These are phyloP conservation scores for Psophia crepitans DNA, from an alignment of 2,113 vertebrate genomes.

Conservation along the genomic window DNA sequence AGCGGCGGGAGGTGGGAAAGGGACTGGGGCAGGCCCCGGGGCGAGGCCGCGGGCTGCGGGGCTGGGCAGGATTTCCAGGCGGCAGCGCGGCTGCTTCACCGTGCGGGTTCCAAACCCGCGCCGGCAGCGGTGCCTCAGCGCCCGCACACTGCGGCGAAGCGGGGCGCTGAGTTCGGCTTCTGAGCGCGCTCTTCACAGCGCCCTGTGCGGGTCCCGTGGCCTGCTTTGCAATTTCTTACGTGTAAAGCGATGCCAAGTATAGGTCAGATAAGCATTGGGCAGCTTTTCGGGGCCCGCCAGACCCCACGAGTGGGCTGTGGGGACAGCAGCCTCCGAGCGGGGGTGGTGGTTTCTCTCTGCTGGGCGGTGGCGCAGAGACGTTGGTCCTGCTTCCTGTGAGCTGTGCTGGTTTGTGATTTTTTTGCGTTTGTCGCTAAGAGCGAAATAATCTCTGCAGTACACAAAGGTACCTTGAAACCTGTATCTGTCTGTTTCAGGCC, in stretches of 20 bases:
- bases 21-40: too few species aligned
- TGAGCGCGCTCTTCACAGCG: rapidly evolving
- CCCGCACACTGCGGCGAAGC: rapidly evolving
- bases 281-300: rapidly evolving
- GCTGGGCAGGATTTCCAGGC: rapidly evolving
- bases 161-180: too few species aligned
- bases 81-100: rapidly evolving
- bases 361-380: rapidly evolving
- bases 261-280: rapidly evolving
- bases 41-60: background rate
- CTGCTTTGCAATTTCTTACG: rapidly evolving
- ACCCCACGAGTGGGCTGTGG: background rate
- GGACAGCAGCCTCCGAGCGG: too few species aligned
- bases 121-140: rapidly evolving
- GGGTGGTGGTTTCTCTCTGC: background rate
- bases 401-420: too few species aligned
- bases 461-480: background rate
- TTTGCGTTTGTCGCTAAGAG: background rate
- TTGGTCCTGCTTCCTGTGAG: too few species aligned
- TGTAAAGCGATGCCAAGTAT: rapidly evolving
- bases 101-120: rapidly evolving
- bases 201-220: rapidly evolving
- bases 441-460: rapidly evolving
- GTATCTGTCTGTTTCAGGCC: rapidly evolving
- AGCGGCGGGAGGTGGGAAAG: too few species aligned